Conservation (phyloP, 2,113 vertebrate genomes). For the Pan troglodytes region DNA sequence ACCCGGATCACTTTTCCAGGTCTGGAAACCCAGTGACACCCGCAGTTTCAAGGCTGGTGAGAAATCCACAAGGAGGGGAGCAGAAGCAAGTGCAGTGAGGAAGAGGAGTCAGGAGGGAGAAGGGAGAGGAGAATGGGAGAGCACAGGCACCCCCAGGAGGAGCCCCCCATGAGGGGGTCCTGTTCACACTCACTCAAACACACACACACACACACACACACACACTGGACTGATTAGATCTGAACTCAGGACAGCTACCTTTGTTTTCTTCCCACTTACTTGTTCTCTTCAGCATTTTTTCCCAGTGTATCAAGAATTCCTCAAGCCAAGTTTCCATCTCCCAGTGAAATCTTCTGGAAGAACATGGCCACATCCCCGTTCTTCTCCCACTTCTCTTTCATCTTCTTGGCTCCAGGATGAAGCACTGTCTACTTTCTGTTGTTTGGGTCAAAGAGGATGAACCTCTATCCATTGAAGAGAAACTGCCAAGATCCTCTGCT, state of each 20-base stretch:
- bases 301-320: too few relatives aligned
- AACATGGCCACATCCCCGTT: neutral
- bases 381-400: neutral
- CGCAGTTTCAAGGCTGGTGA: neutral
- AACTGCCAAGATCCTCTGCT: accelerated
- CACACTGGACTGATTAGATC: too few relatives aligned
- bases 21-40: neutral
- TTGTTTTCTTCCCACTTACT: too few relatives aligned
- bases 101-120: neutral
- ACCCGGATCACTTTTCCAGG: too few relatives aligned
- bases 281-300: too few relatives aligned
- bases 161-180: neutral
- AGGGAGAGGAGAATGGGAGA: neutral
- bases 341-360: neutral
- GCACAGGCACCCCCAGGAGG: neutral
- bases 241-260: too few relatives aligned
- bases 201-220: neutral
- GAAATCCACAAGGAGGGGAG: neutral
- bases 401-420: accelerated
- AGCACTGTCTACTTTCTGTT: neutral
- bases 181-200: neutral
- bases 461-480: accelerated
- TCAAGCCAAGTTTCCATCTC: too few relatives aligned
- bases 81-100: neutral
- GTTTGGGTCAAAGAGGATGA: accelerated